Base-by-base conservation (phyloP, 2,113 vertebrate genomes). In the Datnioides undecimradiatus region DNA sequence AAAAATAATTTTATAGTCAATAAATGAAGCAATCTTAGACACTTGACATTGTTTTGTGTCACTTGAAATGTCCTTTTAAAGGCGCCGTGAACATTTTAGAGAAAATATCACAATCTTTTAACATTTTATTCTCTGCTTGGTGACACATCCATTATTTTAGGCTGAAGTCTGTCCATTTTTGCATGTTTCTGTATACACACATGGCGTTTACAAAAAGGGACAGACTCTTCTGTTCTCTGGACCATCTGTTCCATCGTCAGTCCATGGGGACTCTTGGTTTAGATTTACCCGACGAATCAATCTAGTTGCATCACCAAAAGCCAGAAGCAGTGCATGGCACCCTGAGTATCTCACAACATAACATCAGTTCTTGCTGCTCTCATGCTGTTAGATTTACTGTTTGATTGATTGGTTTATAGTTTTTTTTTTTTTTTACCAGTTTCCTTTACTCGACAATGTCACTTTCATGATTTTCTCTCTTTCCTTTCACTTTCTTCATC, bases 231-330 rank as follows among this genome's bases (percentile, higher is more conserved):
- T 80, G 43, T 79, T 83, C 70, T 80, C 5, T 27, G 36, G 16
- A 84, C 75, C 85, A 83, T 88, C 84, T 91, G 84, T 85, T 75
- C 19, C 45, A 38, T 69, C 25, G 27, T 88, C 82, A 79, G n/a
- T 83, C 79, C 60, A 48, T 74, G 75, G 78, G 85, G 55, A 82
- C 29, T 55, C 59, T 63, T 34, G 43, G 14, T 84, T n/a, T n/a
- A 48, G 78, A 75, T 76, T 65, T 54, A 76, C 71, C 48, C 43
- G 27, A 76, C 27, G 0, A 69, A 85, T 90, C 76, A 67, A 69
- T 85, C 40, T 73, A n/a, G 4, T 66, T 64, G 70, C 71, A 73
- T 76, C 66, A 82, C 63, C 36, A 54, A 69, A 73, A 85, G 14
- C 38, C 25, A 73, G 40, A 69, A 54, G 31, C 76, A 11, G 17